Conservation (phyloP, 2,888 invertebrate species). For the Sarcophaga rosellei region DNA sequence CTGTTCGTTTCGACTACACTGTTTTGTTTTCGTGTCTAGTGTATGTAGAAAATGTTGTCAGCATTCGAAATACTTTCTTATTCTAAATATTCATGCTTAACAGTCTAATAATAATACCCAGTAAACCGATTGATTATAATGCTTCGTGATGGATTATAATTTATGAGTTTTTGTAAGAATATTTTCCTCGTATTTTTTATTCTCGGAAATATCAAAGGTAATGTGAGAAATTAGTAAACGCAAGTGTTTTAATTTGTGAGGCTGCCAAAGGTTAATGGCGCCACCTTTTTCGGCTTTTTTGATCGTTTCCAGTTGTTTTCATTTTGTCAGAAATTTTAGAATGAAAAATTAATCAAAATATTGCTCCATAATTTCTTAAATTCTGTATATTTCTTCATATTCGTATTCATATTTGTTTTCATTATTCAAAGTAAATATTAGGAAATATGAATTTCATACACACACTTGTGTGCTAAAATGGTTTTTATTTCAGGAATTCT, state of each 20-base stretch:
- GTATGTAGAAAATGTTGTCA: conserved; percentile 54
- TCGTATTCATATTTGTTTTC: no score
- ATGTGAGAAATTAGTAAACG: neutral
- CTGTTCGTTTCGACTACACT: conserved; percentile 77
- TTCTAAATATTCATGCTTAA: conserved; percentile 36
- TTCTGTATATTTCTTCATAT: no score
- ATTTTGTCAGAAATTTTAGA: no score
- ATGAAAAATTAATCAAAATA: no score
- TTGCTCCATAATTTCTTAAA: no score
- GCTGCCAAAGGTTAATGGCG: neutral
- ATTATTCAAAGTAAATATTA: no score
- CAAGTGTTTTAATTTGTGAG: neutral
- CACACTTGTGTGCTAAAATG: no score
- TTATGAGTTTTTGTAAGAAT: conserved; percentile 21
- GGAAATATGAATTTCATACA: no score
- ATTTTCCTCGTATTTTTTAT: no score
- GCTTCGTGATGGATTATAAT: conserved; percentile 8
- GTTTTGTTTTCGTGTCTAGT: conserved; percentile 41
- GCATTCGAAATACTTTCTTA: conserved; percentile 43
- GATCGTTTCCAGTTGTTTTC: no score
- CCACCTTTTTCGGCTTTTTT: neutral
- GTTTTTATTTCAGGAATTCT: no score
- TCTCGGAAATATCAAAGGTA: neutral
- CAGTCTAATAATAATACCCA: conserved; percentile 42
- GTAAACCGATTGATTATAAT: conserved; percentile 39